Percentiles rank a stretch among this genome's conserved stretches.
Evolutionary conservation across 1,140 invertebrate species (phyloP).

Genomic region (Zaprionus inermis): DNA sequence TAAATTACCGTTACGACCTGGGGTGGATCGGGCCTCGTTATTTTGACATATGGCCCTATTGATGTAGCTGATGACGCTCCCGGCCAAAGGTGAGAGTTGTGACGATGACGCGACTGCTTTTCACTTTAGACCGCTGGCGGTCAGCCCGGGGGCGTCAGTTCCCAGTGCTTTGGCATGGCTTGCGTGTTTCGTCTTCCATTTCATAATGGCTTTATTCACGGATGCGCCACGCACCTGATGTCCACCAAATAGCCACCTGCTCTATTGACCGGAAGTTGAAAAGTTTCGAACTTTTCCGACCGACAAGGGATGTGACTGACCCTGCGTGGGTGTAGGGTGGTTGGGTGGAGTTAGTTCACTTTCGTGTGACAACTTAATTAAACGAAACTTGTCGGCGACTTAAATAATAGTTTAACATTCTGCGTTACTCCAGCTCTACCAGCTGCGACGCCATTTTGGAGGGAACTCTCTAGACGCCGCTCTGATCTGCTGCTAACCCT

Average conservation of each 20-base stretch:
- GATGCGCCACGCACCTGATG: constrained; percentile 77
- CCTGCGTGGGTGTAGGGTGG: constrained; percentile 10
- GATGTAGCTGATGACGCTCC: constrained; percentile 37
- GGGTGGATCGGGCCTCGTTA: constrained; percentile 59
- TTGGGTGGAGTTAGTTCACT: background rate
- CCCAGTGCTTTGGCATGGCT: constrained; percentile 56
- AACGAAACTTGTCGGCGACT: constrained; percentile 48
- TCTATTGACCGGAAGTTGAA: constrained; percentile 81
- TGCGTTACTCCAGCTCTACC: background rate
- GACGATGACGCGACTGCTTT: constrained; percentile 72
- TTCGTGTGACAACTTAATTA: constrained; percentile 77
- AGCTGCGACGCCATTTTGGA: constrained; percentile 62
- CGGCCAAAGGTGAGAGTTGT: constrained; percentile 16
- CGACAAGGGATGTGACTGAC: background rate
- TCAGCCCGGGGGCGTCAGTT: constrained; percentile 49
- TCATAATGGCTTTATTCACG: constrained; percentile 72
- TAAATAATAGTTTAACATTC: constrained; percentile 41
- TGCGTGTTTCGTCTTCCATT: constrained; percentile 48
- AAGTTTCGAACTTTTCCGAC: constrained; percentile 76
- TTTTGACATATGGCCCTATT: constrained; percentile 81
- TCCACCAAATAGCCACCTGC: constrained; percentile 62
- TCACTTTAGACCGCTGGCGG: constrained; percentile 63
- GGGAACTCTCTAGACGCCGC: background rate
- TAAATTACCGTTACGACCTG: constrained; percentile 45
- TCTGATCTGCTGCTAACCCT: constrained; percentile 17